These are phyloP conservation scores for Oopsacas minuta DNA, from an alignment of 37 sponge, comb jelly and placozoan genomes.

Conservation along the genomic window DNA sequence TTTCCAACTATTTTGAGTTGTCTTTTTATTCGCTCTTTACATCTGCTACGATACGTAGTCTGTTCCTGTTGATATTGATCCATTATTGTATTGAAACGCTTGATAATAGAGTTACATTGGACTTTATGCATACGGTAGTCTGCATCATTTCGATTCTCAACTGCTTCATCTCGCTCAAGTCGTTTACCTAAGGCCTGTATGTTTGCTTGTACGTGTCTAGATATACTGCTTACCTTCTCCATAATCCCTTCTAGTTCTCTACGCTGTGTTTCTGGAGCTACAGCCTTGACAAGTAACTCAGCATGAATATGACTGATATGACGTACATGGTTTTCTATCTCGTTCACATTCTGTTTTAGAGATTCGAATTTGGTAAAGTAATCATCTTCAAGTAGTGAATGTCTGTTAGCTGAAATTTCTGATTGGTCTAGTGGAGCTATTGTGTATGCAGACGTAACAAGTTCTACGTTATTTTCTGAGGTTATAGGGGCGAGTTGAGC, in stretches of 20 bases:
- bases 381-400: not conserved
- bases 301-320: not conserved
- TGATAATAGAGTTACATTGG: not conserved
- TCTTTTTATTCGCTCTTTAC: not conserved
- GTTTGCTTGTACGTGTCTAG: not conserved
- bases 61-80: constrained; percentile 13
- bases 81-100: not conserved
- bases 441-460: not conserved
- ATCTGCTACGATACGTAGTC: not conserved
- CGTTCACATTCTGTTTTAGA: not conserved
- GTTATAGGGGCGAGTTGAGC: not conserved
- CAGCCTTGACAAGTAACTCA: not conserved
- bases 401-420: not conserved
- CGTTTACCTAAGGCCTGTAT: not conserved
- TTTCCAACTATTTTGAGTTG: not conserved
- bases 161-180: not conserved
- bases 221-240: not conserved
- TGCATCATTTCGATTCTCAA: not conserved
- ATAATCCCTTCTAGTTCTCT: not conserved
- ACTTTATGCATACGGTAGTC: not conserved
- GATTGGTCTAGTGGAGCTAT: not conserved
- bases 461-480: not conserved
- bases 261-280: not conserved
- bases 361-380: not conserved
- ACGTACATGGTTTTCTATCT: not conserved